Evolutionary conservation across 2,113 vertebrate species (phyloP).

Genomic region (Hippocampus comes): DNA sequence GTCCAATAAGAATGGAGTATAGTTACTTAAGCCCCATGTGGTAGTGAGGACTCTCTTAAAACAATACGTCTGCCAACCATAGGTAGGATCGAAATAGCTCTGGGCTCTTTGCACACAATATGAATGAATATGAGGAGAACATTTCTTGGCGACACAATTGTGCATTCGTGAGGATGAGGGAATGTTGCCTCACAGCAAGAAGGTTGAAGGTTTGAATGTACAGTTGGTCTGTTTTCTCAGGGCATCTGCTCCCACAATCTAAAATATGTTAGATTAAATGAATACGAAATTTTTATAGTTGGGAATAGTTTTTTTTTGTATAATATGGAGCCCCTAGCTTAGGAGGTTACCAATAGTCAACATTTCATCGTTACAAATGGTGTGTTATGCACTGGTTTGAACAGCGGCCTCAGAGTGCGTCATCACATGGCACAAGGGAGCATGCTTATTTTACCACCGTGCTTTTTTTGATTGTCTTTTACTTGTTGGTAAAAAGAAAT

Average conservation of each 20-base stretch:
- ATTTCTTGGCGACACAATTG: not conserved
- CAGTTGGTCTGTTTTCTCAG: not conserved
- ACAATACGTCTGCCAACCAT: slow-evolving; percentile 22
- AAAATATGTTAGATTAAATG: not conserved
- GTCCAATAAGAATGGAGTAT: slow-evolving; percentile 27
- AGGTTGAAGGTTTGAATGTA: not conserved
- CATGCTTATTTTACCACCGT: too few species aligned
- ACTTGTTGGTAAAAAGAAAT: too few species aligned
- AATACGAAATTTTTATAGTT: not conserved
- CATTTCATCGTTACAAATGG: too few species aligned
- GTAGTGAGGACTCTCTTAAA: slow-evolving; percentile 3
- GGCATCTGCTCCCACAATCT: not conserved
- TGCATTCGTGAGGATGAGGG: not conserved
- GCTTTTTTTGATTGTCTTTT: too few species aligned
- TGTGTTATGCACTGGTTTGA: too few species aligned
- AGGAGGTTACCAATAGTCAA: not conserved
- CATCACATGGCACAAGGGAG: too few species aligned
- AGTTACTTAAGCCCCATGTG: slow-evolving; percentile 8
- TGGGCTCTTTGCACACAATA: slow-evolving; percentile 25
- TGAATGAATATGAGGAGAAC: slow-evolving; percentile 42
- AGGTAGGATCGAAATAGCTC: slow-evolving; percentile 19
- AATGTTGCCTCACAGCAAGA: not conserved
- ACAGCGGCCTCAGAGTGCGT: too few species aligned
- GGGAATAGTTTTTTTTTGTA: not conserved
- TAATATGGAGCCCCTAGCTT: not conserved